phyloP scores from a whole-genome alignment of 2,113 vertebrate genomes.

The Takifugu flavidus region DNA sequence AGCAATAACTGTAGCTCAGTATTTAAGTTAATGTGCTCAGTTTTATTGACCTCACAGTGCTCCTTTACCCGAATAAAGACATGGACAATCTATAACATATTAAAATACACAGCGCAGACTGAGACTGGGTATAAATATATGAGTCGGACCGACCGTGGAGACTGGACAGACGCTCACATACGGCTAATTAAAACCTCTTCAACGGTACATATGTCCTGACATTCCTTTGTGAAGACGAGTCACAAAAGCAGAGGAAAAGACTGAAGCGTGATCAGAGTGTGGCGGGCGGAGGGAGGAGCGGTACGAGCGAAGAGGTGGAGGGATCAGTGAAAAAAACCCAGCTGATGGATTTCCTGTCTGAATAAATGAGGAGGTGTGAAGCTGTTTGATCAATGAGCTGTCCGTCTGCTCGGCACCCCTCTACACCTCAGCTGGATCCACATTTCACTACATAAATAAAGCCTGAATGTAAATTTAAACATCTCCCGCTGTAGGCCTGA shows the following conservation, averaged over 20 bases:
- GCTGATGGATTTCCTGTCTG: slow-evolving; percentile 74
- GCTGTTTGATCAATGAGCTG: slow-evolving; percentile 74
- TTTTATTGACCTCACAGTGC: too few relatives aligned
- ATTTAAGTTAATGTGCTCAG: too few relatives aligned
- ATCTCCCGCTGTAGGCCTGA: slow-evolving; percentile 6
- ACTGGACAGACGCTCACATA: background rate
- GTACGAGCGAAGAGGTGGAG: slow-evolving; percentile 51
- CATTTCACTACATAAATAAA: slow-evolving; percentile 52
- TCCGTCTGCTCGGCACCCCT: slow-evolving; percentile 56
- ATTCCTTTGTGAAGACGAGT: slow-evolving; percentile 26
- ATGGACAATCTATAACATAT: too few relatives aligned
- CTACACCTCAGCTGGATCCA: slow-evolving; percentile 37
- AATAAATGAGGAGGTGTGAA: slow-evolving; percentile 69
- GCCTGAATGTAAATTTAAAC: slow-evolving; percentile 37
- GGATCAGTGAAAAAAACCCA: slow-evolving; percentile 57
- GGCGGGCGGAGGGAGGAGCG: slow-evolving; percentile 37
- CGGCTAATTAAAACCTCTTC: slow-evolving; percentile 18
- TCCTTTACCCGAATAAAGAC: too few relatives aligned
- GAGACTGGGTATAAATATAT: slow-evolving; percentile 4
- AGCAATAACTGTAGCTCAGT: too few relatives aligned
- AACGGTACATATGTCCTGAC: background rate
- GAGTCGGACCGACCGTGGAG: background rate
- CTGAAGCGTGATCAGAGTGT: slow-evolving; percentile 17
- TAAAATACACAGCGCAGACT: background rate
- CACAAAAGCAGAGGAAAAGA: slow-evolving; percentile 24